phyloP scores from a whole-genome alignment of 2,888 invertebrate genomes.

The Dryadula phaetusa region DNA sequence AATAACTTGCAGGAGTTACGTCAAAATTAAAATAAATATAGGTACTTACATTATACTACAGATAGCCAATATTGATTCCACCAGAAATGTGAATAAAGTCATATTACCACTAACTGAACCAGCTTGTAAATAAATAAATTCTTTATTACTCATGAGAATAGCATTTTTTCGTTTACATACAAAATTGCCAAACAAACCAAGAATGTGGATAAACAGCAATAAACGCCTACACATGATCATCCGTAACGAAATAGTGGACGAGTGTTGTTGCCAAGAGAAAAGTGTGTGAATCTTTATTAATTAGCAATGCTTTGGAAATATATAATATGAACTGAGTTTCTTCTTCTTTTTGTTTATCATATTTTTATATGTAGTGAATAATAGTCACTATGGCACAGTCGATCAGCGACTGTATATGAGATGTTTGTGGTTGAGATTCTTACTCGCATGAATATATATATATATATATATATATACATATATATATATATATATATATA shows the following conservation, averaged over 20 bases:
- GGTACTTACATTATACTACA: neutral
- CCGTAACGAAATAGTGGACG: constrained; percentile 46
- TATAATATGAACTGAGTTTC: neutral
- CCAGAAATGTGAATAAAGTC: constrained; percentile 10
- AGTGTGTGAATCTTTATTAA: neutral
- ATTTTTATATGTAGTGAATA: no score
- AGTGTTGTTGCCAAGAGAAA: constrained; percentile 16
- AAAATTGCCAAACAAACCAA: constrained; percentile 40
- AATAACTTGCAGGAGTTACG: no score
- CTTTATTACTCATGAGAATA: constrained; percentile 33
- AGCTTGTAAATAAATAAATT: constrained; percentile 34
- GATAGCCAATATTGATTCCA: neutral
- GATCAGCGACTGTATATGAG: no score
- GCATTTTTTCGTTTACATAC: constrained; percentile 42
- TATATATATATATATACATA: no score
- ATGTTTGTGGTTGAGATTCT: no score
- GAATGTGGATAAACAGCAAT: constrained; percentile 36
- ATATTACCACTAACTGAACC: constrained; percentile 25
- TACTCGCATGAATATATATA: no score
- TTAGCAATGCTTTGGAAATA: neutral
- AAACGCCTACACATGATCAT: constrained; percentile 35
- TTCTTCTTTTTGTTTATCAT: no score
- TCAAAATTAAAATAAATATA: no score
- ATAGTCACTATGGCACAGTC: no score
- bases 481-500: no score